Conservation (phyloP, 2,888 invertebrate species). For the Tipula unca region DNA sequence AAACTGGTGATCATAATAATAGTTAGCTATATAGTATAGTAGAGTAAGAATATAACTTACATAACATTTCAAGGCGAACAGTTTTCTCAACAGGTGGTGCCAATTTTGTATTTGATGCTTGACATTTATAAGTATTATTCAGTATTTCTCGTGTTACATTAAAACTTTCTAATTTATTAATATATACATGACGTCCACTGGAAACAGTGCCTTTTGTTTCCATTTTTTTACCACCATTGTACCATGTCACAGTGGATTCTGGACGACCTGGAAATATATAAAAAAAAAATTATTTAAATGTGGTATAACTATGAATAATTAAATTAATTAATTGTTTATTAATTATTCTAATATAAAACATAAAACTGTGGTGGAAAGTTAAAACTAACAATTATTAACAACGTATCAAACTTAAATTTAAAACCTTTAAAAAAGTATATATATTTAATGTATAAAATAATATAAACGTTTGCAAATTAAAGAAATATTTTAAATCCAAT, state of each 20-base stretch:
- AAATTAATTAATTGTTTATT: too few relatives aligned
- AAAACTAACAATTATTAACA: too few relatives aligned
- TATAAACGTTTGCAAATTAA: too few relatives aligned
- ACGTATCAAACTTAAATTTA: too few relatives aligned
- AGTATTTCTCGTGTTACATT: constrained; percentile 66
- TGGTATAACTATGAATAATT: too few relatives aligned
- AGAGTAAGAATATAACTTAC: constrained; percentile 54
- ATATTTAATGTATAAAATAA: too few relatives aligned
- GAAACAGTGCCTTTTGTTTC: constrained; percentile 62
- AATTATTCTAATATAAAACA: too few relatives aligned
- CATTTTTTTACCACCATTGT: constrained; percentile 62
- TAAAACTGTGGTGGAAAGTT: too few relatives aligned
- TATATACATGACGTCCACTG: constrained; percentile 64
- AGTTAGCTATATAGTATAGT: neutral
- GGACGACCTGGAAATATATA: constrained; percentile 57
- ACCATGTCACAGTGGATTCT: constrained; percentile 77
- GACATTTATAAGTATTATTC: constrained; percentile 79
- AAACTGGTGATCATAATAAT: neutral
- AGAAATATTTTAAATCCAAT: too few relatives aligned
- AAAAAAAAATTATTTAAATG: neutral
- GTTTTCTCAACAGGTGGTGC: constrained; percentile 75
- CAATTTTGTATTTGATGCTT: constrained; percentile 79
- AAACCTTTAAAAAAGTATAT: too few relatives aligned
- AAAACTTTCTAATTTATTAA: constrained; percentile 67
- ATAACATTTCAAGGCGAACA: constrained; percentile 71